phyloP scores from a whole-genome alignment of 1,140 invertebrate genomes.

The Hirudo medicinalis region DNA sequence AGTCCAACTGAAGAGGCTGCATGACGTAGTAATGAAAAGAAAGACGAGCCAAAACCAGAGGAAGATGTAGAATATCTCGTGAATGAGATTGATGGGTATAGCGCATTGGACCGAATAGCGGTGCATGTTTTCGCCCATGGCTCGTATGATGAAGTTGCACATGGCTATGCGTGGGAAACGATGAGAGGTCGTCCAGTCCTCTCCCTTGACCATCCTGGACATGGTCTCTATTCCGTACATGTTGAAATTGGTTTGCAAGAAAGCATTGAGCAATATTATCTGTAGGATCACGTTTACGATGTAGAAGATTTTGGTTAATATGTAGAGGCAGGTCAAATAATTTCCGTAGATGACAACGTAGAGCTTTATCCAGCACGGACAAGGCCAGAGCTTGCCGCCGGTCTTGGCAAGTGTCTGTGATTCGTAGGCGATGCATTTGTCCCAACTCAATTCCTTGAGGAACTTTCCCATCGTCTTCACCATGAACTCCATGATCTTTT shows the following conservation, averaged over 20 bases:
- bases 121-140: too few relatives aligned
- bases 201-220: constrained; percentile 40
- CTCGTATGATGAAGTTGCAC: too few relatives aligned
- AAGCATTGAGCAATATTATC: constrained; percentile 45
- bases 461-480: constrained; percentile 38
- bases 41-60: constrained; percentile 49
- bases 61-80: too few relatives aligned
- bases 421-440: constrained; percentile 33
- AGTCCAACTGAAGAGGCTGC: constrained; percentile 36
- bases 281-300: constrained; percentile 45
- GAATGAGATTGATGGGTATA: too few relatives aligned
- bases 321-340: constrained; percentile 43
- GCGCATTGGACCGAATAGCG: too few relatives aligned
- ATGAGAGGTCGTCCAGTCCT: constrained; percentile 39
- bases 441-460: constrained; percentile 30
- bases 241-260: constrained; percentile 44
- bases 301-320: constrained; percentile 45
- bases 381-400: not conserved
- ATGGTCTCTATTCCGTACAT: constrained; percentile 44
- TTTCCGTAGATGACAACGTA: constrained; percentile 35
- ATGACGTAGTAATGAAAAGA: constrained; percentile 42
- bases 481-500: constrained; percentile 37
- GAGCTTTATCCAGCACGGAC: not conserved
- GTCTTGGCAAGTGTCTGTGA: not conserved
- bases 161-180: too few relatives aligned